A percentile compares a stretch with the other conserved stretches of the same genome.
Conservation (phyloP, 2,888 invertebrate species). For the Sepioteuthis lessoniana region DNA sequence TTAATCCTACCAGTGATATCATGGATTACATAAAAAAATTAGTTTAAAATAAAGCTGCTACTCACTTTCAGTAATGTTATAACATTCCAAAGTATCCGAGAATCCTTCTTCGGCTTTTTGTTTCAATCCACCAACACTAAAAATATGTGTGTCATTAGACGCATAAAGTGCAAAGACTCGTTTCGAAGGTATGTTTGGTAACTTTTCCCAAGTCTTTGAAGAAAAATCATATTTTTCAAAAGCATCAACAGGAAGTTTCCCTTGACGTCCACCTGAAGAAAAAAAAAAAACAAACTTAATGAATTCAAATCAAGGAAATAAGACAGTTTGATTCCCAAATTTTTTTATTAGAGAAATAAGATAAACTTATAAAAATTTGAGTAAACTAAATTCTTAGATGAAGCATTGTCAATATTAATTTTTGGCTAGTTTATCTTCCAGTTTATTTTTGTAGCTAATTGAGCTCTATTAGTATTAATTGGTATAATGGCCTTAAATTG, state of each 20-base stretch:
- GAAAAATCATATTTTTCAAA: constrained; percentile 72
- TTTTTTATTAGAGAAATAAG: no score
- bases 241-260: constrained; percentile 69
- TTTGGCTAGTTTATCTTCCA: no score
- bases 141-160: constrained; percentile 66
- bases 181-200: constrained; percentile 70
- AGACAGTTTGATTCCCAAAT: no score
- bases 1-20: no score
- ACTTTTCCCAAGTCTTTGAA: constrained; percentile 66
- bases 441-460: no score
- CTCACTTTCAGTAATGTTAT: constrained; percentile 68
- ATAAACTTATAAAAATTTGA: no score
- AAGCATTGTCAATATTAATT: no score
- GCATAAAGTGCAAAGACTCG: constrained; percentile 73
- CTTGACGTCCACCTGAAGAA: constrained; percentile 72
- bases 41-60: not conserved
- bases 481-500: no score
- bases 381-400: no score
- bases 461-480: no score
- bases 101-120: constrained; percentile 71
- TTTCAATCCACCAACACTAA: constrained; percentile 72
- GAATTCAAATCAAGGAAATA: not conserved
- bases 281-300: not conserved
- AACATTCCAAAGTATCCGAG: constrained; percentile 71
- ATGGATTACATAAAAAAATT: no score